These are phyloP conservation scores for Trogon melanurus DNA, from an alignment of 2,113 vertebrate species.

Conservation along the genomic window DNA sequence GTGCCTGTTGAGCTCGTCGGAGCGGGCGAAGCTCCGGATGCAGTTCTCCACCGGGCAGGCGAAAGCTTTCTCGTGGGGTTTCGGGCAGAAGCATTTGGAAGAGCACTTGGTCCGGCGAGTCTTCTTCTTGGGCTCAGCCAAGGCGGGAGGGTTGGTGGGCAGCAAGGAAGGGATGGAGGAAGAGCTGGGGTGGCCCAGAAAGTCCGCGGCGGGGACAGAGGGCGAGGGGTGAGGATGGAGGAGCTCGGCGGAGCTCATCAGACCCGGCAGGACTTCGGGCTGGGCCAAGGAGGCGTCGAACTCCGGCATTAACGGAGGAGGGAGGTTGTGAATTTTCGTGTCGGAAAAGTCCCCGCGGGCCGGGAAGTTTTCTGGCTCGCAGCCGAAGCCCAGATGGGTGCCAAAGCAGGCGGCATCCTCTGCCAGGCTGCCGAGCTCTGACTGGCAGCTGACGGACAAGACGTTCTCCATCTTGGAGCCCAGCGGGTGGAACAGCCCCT, in stretches of 20 bases:
- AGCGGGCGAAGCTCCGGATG: constrained; percentile 93
- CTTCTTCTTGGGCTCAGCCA: constrained; percentile 78
- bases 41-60: constrained; percentile 95
- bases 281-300: constrained; percentile 40
- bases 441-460: constrained; percentile 73
- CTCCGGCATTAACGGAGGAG: not conserved
- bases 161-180: constrained; percentile 76
- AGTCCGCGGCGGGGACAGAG: constrained; percentile 78
- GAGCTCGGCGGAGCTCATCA: constrained; percentile 18
- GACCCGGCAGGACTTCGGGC: not conserved
- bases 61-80: constrained; percentile 93
- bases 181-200: constrained; percentile 73
- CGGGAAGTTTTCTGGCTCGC: constrained; percentile 40
- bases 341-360: constrained; percentile 48
- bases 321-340: constrained; percentile 40
- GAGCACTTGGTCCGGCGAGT: constrained; percentile 84
- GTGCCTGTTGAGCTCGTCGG: constrained; percentile 95
- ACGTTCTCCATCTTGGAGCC: constrained; percentile 75
- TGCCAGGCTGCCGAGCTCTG: constrained; percentile 53
- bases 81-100: constrained; percentile 86
- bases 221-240: constrained; percentile 22
- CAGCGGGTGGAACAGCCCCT: constrained; percentile 65
- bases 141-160: constrained; percentile 72
- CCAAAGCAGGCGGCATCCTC: constrained; percentile 54
- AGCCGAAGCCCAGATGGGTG: constrained; percentile 48